phyloP scores from a whole-genome alignment of 2,113 vertebrate species.

The Elephantulus edwardii region DNA sequence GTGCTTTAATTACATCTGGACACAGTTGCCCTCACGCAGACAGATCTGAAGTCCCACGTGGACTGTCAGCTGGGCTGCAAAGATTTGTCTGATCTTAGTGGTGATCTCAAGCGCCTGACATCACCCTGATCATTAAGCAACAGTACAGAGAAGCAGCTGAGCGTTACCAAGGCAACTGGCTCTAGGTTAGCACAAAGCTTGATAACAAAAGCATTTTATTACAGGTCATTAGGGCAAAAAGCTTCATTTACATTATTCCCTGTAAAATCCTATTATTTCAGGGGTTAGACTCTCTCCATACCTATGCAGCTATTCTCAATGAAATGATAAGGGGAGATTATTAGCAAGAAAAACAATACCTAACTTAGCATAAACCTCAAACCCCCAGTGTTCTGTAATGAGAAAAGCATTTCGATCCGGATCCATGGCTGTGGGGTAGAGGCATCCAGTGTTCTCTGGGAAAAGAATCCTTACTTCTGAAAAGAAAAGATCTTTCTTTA shows the following conservation, averaged over 20 bases:
- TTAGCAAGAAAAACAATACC: background rate
- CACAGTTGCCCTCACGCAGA: conserved; percentile 20
- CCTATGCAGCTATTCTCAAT: background rate
- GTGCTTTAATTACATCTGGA: conserved; percentile 65
- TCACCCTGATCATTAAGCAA: conserved; percentile 74
- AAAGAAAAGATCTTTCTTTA: conserved; percentile 4
- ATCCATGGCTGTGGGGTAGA: background rate
- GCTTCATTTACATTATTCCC: conserved; percentile 70
- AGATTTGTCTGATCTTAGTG: conserved; percentile 59
- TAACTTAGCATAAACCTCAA: background rate
- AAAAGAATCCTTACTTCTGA: conserved; percentile 37
- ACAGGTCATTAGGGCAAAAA: conserved; percentile 72
- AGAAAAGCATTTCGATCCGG: background rate
- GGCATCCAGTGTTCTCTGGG: background rate
- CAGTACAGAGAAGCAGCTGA: conserved; percentile 31
- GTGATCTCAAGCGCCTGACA: conserved; percentile 69
- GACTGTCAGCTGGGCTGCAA: conserved; percentile 36
- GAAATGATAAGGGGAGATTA: background rate
- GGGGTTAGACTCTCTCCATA: background rate
- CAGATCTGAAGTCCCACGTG: background rate
- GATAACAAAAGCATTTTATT: conserved; percentile 72
- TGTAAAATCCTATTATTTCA: conserved; percentile 68
- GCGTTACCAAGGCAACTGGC: conserved; percentile 67
- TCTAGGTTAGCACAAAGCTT: conserved; percentile 13
- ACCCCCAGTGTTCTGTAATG: background rate